These are phyloP conservation scores for Odontesthes bonariensis DNA, from an alignment of 2,113 vertebrate genomes.

Conservation along the genomic window DNA sequence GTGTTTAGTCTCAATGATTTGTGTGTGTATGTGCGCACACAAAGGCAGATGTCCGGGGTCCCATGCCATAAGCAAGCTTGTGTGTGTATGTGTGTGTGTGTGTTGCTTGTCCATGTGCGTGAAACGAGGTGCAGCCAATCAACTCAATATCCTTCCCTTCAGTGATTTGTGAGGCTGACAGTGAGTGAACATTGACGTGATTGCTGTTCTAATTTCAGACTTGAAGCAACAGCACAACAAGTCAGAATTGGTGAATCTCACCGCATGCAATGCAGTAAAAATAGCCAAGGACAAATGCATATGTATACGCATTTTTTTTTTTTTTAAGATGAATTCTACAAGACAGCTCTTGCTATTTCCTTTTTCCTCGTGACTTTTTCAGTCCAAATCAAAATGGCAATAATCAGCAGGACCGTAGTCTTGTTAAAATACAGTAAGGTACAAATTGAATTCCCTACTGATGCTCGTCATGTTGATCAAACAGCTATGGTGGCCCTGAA, in stretches of 20 bases:
- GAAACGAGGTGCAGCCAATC: conserved; percentile 65
- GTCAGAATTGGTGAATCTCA: conserved; percentile 6
- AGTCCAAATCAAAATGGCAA: background rate
- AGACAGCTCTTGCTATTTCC: background rate
- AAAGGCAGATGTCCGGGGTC: conserved; percentile 68
- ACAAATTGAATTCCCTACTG: too few species aligned
- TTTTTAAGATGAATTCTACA: too few species aligned
- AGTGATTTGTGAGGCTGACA: conserved; percentile 50
- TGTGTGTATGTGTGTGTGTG: conserved; percentile 28
- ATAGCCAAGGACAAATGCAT: background rate
- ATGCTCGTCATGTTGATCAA: background rate
- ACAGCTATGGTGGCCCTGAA: background rate
- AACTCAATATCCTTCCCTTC: conserved; percentile 59
- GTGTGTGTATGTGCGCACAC: conserved; percentile 1
- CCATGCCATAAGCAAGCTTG: conserved; percentile 46
- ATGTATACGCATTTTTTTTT: too few species aligned
- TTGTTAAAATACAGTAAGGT: background rate
- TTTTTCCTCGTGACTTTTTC: background rate
- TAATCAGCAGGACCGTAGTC: background rate
- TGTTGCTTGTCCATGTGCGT: conserved; percentile 55
- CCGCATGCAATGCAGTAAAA: background rate
- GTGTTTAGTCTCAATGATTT: conserved; percentile 50
- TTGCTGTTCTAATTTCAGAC: conserved; percentile 9
- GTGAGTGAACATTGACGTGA: conserved; percentile 17
- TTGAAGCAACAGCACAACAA: conserved; percentile 9